These are phyloP conservation scores for Diuraphis noxia DNA, from an alignment of 1,140 invertebrate species.

Conservation along the genomic window DNA sequence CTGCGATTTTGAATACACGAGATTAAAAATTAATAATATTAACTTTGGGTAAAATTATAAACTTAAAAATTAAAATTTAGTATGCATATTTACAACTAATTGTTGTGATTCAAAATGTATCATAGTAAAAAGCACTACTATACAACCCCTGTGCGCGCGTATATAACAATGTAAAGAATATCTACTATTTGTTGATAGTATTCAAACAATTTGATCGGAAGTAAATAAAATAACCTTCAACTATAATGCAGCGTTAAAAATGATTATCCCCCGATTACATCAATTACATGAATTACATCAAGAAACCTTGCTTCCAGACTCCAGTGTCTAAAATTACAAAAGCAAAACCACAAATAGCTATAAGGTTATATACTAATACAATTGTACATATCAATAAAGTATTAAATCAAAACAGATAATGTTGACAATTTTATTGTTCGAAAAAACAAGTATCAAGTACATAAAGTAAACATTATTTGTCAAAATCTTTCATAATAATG, in stretches of 20 bases:
- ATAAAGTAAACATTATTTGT: constrained; percentile 1
- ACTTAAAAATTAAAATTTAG: not conserved
- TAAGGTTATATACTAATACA: constrained; percentile 43
- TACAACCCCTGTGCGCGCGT: not conserved
- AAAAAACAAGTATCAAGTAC: not conserved
- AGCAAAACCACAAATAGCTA: constrained; percentile 17
- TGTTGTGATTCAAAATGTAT: not conserved
- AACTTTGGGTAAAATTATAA: not conserved
- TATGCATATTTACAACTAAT: not conserved
- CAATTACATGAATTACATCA: not conserved
- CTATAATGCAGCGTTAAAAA: not conserved
- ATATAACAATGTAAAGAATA: not conserved
- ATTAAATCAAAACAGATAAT: not conserved
- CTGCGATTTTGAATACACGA: not conserved
- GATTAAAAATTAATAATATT: not conserved
- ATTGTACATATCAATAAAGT: not conserved
- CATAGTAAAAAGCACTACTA: not conserved
- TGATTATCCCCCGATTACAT: not conserved
- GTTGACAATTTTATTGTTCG: constrained; percentile 5
- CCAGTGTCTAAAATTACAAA: constrained; percentile 29
- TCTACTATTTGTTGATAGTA: not conserved
- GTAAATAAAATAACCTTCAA: constrained; percentile 36
- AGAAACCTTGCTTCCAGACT: constrained; percentile 37
- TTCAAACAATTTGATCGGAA: constrained; percentile 15
- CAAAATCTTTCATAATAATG: constrained; percentile 23